Evolutionary conservation across 2,797 vertebrate species (phyloP).

Genomic region (Enoplosus armatus): DNA sequence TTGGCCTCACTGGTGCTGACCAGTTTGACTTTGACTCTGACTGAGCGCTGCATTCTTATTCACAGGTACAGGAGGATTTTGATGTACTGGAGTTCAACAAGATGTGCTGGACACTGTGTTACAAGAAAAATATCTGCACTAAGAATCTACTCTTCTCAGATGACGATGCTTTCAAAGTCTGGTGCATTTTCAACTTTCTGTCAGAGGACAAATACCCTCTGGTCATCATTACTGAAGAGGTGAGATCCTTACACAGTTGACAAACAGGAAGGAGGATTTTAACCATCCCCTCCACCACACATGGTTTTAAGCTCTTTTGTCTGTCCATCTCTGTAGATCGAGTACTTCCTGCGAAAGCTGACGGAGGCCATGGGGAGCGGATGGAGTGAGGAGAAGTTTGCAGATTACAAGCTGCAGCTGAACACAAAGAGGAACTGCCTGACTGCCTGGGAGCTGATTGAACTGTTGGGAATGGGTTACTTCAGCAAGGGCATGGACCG

Average conservation of each 20-base stretch:
- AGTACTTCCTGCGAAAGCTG: slow-evolving; percentile 93
- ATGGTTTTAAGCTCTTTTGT: slow-evolving; percentile 11
- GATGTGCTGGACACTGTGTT: slow-evolving; percentile 98
- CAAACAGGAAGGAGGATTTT: neutral
- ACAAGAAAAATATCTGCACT: slow-evolving; percentile 90
- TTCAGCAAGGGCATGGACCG: slow-evolving; percentile 91
- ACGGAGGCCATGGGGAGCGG: slow-evolving; percentile 91
- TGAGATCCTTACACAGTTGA: slow-evolving; percentile 70
- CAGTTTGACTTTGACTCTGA: slow-evolving; percentile 40
- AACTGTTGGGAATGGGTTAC: slow-evolving; percentile 90
- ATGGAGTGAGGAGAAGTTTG: slow-evolving; percentile 93
- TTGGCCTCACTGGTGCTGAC: slow-evolving; percentile 22
- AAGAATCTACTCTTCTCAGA: slow-evolving; percentile 88
- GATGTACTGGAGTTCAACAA: slow-evolving; percentile 93
- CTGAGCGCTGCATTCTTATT: slow-evolving; percentile 32
- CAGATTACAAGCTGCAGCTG: slow-evolving; percentile 88
- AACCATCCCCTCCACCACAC: neutral
- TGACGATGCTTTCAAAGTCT: slow-evolving; percentile 94
- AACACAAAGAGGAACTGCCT: slow-evolving; percentile 84
- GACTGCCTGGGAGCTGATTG: slow-evolving; percentile 92
- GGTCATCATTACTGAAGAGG: slow-evolving; percentile 94
- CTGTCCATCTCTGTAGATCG: slow-evolving; percentile 84
- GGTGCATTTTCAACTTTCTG: slow-evolving; percentile 99
- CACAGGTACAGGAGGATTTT: slow-evolving; percentile 92
- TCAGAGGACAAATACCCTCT: slow-evolving; percentile 96